Evolutionary conservation across 2,797 vertebrate species (phyloP), one percentile per base, ranked within the genome.

Genomic region (Typhlichthys eigenmanni): DNA sequence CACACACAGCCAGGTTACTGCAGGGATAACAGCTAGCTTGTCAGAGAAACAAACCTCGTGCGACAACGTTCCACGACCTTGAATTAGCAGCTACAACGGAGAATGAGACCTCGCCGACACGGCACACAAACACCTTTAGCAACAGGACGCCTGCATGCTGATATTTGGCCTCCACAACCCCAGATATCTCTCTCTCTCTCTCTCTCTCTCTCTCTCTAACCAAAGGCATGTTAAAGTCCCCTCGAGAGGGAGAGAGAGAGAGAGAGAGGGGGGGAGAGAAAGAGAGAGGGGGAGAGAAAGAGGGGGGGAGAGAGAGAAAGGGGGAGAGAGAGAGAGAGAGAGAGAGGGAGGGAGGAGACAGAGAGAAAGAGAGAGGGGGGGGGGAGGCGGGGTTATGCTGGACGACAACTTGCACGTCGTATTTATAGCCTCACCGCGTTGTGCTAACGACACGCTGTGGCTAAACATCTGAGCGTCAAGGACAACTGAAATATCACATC

Each of bases 401-500:
- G 69, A 74, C 70, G 72, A 71, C 76, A 82, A 78, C 77, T 80
- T 66, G 72, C 66, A 75, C 29, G 68, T 62, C 72, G 38, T 89
- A 89, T 87, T 83, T 81, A 81, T 91, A 89, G 89, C 38, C 6
- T 46, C 38, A 69, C 84, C 70, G 72, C 62, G 19, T 74, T 78
- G 71, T 34, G 70, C 76, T 32, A 58, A 19, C 74, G 79, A 78
- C 74, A 77, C 71, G 71, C 49, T 62, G 65, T 62, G 67, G 66
- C 70, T 72, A 64, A 62, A 66, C 62, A 62, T 58, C 4, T 4
- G 68, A 74, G 51, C 55, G 46, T 52, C 79, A 87, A 88, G 82
- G 87, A 85, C 83, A 78, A 17, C 68, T 29, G 12, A 32, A 9
- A 56, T 13, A 24, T 32, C 13, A 24, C n/a, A 16, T 69, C 13